Evolutionary conservation across 2,888 invertebrate genomes (phyloP), one percentile per base, ranked within the genome.

Genomic region (Malacosoma neustria): DNA sequence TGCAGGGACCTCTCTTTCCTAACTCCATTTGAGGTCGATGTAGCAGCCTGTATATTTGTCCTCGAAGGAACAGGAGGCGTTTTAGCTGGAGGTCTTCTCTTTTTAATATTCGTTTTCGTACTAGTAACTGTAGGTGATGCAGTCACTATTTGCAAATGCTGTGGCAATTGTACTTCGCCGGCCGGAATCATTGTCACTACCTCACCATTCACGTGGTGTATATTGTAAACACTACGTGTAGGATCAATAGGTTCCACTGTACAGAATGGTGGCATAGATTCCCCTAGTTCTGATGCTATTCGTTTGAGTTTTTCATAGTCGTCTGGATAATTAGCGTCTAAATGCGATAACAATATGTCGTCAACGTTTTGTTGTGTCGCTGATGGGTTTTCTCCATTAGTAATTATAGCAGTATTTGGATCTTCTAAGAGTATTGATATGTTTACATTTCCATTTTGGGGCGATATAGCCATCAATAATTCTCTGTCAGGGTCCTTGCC

Each of bases 1-100:
- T 99, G 93, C 48, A 98, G 79, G 41, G 96, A 92, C 53, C 96
- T 88, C 66, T 96, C 96, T 64, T 95, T 95, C 7, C 94, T 87
- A 11, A 91, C 91, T n/a, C 92, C 89, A 50, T 91, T 91, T 38
- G 91, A 91, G 22, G 90, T 89, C 7, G 90, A 89, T 9, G 89
- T 89, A 29, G 89, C 88, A 36, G 76, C 81, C 53, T 82, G 85
- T 40, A 74, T 80, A 31, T 58, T 81, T 40, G 63, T 85, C 40
- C 58, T 77, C 42, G 58, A 74, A 59, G 58, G 87, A 51, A 48
- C 61, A 30, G 87, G 76, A 32, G 87, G 84, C 50, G 75, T 88
- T 56, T 87, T 88, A 54, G 75, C 79, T 33, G 80, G 77, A 56
- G 87, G 87, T 54, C 91, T 86, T 72, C 92, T 92, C 70, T 91